A percentile compares a stretch with the other conserved stretches of the same genome.
Evolutionary conservation across 2,888 invertebrate species (phyloP).

Genomic region (Phoronis australis): DNA sequence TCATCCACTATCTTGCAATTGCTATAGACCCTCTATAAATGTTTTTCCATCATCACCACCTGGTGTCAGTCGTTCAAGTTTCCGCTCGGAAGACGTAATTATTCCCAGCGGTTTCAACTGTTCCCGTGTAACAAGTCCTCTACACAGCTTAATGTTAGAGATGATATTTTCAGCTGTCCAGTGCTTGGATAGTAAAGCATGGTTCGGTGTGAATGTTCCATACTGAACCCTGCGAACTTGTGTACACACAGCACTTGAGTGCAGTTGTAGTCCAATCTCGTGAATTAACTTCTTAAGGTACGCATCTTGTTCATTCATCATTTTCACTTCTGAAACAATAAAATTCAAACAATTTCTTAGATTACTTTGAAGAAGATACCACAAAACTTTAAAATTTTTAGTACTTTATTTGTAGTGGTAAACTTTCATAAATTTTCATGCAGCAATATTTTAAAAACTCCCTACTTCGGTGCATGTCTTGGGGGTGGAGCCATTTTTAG

Average conservation of each 20-base stretch:
- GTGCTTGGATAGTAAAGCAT: conserved; percentile 75
- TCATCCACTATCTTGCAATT: too few species aligned
- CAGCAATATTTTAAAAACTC: too few species aligned
- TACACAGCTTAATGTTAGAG: conserved; percentile 30
- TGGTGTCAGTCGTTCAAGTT: too few species aligned
- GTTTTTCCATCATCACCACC: too few species aligned
- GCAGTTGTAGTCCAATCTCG: conserved; percentile 74
- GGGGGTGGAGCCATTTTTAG: too few species aligned
- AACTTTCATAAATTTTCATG: too few species aligned
- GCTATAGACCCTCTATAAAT: too few species aligned
- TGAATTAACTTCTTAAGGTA: conserved; percentile 69
- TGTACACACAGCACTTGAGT: conserved; percentile 74
- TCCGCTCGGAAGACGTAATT: too few species aligned
- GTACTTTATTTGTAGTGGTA: too few species aligned
- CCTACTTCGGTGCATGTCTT: too few species aligned
- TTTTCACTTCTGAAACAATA: conserved; percentile 68
- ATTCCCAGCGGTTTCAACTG: too few species aligned
- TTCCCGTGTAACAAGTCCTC: conserved; percentile 14
- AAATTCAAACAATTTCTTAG: not conserved
- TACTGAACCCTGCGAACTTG: conserved; percentile 75
- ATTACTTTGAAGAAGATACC: not conserved
- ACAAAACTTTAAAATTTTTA: too few species aligned
- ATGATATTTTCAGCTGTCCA: conserved; percentile 51
- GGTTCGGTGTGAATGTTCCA: conserved; percentile 71
- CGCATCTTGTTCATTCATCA: conserved; percentile 75